Base-by-base conservation (phyloP, 2,797 vertebrate genomes). In the Discoglossus pictus region DNA sequence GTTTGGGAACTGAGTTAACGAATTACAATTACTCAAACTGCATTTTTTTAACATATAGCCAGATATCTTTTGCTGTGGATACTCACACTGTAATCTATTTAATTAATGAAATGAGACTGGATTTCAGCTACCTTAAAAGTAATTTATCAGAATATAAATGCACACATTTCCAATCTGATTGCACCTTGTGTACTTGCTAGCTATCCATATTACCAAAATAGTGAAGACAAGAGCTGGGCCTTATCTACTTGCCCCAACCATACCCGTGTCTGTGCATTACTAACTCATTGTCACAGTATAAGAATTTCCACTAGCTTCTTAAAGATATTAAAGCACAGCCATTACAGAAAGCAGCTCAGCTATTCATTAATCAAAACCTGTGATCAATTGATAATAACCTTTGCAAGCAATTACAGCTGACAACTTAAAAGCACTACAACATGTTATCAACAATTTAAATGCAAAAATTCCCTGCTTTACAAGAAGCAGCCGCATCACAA, bases 331-430 rank as follows among this genome's bases (percentile, higher is more conserved):
- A 15, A 52, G 16, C 20, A 21, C 27, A 36, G 52, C 36, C 18
- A 34, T n/a, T 60, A 43, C 38, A 60, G 38, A 60, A 42, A 35
- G 27, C n/a, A 9, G 9, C 46, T 10, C 20, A 16, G 31, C 46
- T 13, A 54, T 52, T 61, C 38, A 61, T 61, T 68, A 68, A 68
- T 68, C 47, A 68, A 44, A 68, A 20, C 11, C 39, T n/a, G 2
- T 13, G 31, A 61, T 54, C n/a, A 43, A 15, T 48, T 27, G 48
- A 61, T 25, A 52, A n/a, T n/a, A 31, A 31, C 27, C 27, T 31
- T 31, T 31, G 39, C 21, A 25, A 35, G 39, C 27, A 61, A 61
- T 36, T 68, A 44, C 21, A 16, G 13, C 4, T 39, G 21, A 35
- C 48, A 24, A 48, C 23, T 31, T 62, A 13, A n/a, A 62, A 62